Evolutionary conservation across 2,113 vertebrate species (phyloP).

Genomic region (Verasper variegatus): DNA sequence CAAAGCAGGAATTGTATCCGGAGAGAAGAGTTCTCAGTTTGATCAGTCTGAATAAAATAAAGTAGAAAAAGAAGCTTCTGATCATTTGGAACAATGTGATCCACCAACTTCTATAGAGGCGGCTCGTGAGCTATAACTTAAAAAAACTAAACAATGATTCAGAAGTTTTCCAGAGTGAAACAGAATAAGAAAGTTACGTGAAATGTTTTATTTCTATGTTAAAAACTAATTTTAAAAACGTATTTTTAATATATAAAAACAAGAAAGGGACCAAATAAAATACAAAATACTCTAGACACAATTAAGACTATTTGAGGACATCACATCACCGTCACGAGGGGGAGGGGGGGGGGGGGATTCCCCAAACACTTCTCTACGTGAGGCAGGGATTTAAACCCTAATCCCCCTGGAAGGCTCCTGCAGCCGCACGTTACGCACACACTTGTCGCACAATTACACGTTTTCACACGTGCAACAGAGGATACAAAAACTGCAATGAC

Average conservation of each 20-base stretch:
- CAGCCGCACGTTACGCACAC: constrained; percentile 48
- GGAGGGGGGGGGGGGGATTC: constrained; percentile 5
- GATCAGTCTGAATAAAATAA: background rate
- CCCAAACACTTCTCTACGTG: constrained; percentile 46
- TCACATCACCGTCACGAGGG: constrained; percentile 8
- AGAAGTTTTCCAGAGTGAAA: too few species aligned
- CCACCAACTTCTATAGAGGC: background rate
- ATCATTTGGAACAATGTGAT: background rate
- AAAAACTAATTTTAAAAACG: too few species aligned
- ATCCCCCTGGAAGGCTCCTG: constrained; percentile 44
- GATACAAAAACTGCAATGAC: constrained; percentile 41
- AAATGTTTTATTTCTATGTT: too few species aligned
- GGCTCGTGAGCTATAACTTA: too few species aligned
- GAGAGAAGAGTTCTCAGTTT: background rate
- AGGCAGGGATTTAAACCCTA: constrained; percentile 54
- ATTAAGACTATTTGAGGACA: constrained; percentile 20
- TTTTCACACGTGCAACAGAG: constrained; percentile 46
- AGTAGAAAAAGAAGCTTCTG: background rate
- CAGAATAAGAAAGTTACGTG: too few species aligned
- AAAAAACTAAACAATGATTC: too few species aligned
- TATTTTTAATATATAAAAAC: too few species aligned
- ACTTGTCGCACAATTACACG: constrained; percentile 61
- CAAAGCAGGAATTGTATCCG: background rate
- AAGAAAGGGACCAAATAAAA: too few species aligned
- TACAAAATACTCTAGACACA: too few species aligned